A percentile compares a stretch with the other conserved stretches of the same genome.
These are phyloP conservation scores for Heliconius erato DNA, from an alignment of 2,888 invertebrate species.

Conservation along the genomic window DNA sequence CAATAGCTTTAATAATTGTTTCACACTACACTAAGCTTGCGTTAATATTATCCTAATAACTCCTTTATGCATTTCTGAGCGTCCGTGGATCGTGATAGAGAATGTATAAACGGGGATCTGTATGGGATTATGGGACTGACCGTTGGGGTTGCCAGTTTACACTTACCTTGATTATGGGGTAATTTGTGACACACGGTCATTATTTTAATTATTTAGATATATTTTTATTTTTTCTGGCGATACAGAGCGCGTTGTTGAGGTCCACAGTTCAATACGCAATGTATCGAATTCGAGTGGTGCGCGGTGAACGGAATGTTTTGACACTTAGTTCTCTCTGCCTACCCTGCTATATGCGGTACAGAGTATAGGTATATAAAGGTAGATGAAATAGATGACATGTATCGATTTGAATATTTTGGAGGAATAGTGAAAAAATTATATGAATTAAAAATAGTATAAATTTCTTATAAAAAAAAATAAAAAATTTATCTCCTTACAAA, in stretches of 20 bases:
- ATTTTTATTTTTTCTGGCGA: not conserved
- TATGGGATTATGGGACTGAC: slow-evolving; percentile 49
- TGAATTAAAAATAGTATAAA: too few relatives aligned
- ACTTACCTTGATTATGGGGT: slow-evolving; percentile 25
- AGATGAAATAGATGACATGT: too few relatives aligned
- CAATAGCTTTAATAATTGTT: not conserved
- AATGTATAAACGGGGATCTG: slow-evolving; percentile 37
- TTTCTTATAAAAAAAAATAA: not conserved
- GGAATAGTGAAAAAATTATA: too few relatives aligned
- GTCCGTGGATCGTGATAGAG: slow-evolving; percentile 24
- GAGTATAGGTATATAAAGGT: not conserved
- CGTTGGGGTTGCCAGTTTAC: slow-evolving; percentile 33
- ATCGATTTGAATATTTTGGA: too few relatives aligned
- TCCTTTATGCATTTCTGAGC: slow-evolving; percentile 44
- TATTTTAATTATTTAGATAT: not conserved
- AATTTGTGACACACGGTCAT: not conserved
- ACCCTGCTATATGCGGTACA: not conserved
- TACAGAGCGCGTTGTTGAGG: not conserved
- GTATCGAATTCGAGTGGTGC: too few relatives aligned
- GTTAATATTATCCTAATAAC: slow-evolving; percentile 21
- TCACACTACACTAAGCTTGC: slow-evolving; percentile 9
- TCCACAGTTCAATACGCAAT: not conserved
- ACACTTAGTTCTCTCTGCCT: not conserved
- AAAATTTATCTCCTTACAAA: not conserved
- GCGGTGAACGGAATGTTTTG: not conserved